Evolutionary conservation across 2,888 invertebrate genomes (phyloP).

Genomic region (Arctia plantaginis): DNA sequence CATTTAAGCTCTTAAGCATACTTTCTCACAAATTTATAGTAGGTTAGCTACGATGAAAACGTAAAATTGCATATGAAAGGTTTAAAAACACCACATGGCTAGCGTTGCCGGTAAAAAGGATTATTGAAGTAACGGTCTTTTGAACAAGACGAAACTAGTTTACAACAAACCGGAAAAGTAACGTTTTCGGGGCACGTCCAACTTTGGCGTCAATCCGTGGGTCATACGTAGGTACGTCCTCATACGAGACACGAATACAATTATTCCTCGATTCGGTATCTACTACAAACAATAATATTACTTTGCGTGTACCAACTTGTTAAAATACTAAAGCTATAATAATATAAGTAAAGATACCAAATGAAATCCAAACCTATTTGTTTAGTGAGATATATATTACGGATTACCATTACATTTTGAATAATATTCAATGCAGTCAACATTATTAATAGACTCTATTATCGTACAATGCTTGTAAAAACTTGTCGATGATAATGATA

Average conservation of each 20-base stretch:
- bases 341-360: no score
- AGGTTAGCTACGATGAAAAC: constrained; percentile 9
- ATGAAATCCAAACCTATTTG: neutral
- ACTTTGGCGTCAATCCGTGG: constrained; percentile 53
- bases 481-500: constrained; percentile 52
- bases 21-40: constrained; percentile 14
- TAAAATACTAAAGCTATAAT: neutral
- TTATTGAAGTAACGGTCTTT: constrained; percentile 72
- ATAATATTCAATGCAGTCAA: constrained; percentile 24
- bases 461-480: constrained; percentile 43
- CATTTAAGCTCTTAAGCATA: no score
- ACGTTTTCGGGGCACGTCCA: constrained; percentile 79
- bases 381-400: constrained; percentile 26
- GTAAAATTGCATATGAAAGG: constrained; percentile 18
- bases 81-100: constrained; percentile 21
- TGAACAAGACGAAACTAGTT: constrained; percentile 70
- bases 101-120: constrained; percentile 48
- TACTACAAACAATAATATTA: constrained; percentile 9
- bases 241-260: constrained; percentile 62
- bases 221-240: constrained; percentile 54
- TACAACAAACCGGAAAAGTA: constrained; percentile 81
- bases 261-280: constrained; percentile 3
- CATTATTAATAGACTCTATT: constrained; percentile 33
- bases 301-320: neutral
- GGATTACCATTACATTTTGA: constrained; percentile 39